Base-by-base conservation (phyloP, 2,113 vertebrate species). In the Lepus timidus region DNA sequence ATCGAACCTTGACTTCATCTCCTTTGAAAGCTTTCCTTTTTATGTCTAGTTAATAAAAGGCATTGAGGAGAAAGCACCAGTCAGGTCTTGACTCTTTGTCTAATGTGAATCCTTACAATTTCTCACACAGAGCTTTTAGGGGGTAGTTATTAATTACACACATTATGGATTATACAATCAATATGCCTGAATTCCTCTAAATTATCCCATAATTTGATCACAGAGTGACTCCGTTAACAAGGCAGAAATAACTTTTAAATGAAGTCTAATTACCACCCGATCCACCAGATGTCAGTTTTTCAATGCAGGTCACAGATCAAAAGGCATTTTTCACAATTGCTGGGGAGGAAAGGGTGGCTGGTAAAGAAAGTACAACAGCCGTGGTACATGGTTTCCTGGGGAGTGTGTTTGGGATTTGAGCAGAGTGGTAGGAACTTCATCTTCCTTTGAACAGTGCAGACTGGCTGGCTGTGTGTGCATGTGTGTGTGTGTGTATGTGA, bases 221-320 rank as follows among this genome's bases (percentile, higher is more conserved):
- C 73, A 82, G 93, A 95, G 64, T 94, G 95, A 95, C 88, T 89
- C 92, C 93, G 90, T 96, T 97, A 97, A 97, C 94, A 97, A 96
- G 96, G 97, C 95, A 96, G 97, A 96, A 97, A 97, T 97, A 97
- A 96, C 94, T 96, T 96, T 92, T 93, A 97, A 97, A 97, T 96
- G 93, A 95, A 93, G 76, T 81, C 88, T 97, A 97, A 97, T 97
- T 97, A 96, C 73, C 68, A 94, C 93, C 85, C 87, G 96, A 90
- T 81, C 84, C 85, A 95, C 92, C 91, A 95, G 94, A 96, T 97
- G 96, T 97, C 96, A 96, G 81, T 62, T 97, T 97, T 96, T 92
- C 95, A 97, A 97, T 62, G 81, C 73, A 90, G 96, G 95, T 96
- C 97, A 76, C 87, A 95, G 96, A 97, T 96, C 94, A 97, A 94